Base-by-base conservation (phyloP, 2,113 vertebrate species). In the Heterocephalus glaber region DNA sequence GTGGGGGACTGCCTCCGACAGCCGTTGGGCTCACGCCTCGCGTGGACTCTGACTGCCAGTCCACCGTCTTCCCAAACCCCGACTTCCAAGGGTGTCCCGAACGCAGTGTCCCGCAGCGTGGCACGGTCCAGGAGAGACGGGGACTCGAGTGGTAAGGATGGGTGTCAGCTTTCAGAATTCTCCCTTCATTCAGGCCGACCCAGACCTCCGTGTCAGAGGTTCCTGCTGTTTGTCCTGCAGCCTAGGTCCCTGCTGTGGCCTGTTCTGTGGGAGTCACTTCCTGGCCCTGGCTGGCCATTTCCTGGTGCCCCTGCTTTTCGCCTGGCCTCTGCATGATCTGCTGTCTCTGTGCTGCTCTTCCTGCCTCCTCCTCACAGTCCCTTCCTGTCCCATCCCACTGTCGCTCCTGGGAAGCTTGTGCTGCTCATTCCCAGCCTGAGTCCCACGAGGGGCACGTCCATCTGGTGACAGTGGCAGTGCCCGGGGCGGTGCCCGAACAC, bases 11-110 rank as follows among this genome's bases (percentile, higher is more conserved):
- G 98, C 86, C 98, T 99, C 81, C 98, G 99, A 14, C 99, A 99
- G 95, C 98, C 99, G 35, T 20, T 99, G 90, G 99, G 99, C 12
- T 98, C 99, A 0, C 99, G 99, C 35, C 98, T 99, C 0, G 99
- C 99, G 0, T 99, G 99, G 99, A 98, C 98, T 47, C 97, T 99
- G 61, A 98, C 99, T 11, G 94, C 98, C 90, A 98, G 86, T 95
- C 99, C 99, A 68, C 98, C 99, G 77, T 98, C 99, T 22, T 98
- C 98, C 60, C 98, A 99, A 95, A 98, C 95, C 49, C 88, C 99
- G 96, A 97, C 98, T 98, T 98, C 99, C 86, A 99, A 99, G 92
- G 98, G 98, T 28, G 87, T 98, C 33, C 97, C 98, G 7, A 98
- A 94, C 20, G 76, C 99, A 2, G 88, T 97, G 1, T 98, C 97